Base-by-base conservation (phyloP, 2,113 vertebrate genomes). In the Festucalex cinctus region DNA sequence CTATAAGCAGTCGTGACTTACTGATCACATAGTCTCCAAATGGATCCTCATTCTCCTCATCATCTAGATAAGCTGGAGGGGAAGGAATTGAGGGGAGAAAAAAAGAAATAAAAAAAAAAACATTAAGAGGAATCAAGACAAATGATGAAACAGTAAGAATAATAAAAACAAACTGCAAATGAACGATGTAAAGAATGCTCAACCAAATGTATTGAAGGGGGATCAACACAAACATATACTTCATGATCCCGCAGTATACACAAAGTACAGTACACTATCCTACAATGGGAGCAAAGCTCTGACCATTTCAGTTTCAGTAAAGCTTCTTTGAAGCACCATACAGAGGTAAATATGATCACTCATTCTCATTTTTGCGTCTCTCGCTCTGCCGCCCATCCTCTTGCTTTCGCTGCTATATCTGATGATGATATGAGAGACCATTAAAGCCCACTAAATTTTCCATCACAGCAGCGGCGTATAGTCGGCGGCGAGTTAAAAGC, bases 11-110 rank as follows among this genome's bases (percentile, higher is more conserved):
- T 70, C 6, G 35, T 49, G 72, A 91, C 90, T 91, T 90, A 91
- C 88, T 89, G 87, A 90, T 86, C 71, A 89, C 88, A 85, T 86
- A 87, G 87, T 91, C 85, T 69, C 85, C 86, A 73, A 88, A 91
- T 20, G 85, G 85, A 78, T 90, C 90, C 32, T 82, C 85, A 43
- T 88, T 76, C 61, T 89, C 86, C 26, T 87, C 88, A 64, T 88
- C 86, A 60, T 88, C 85, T 35, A 89, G 78, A 82, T 87, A 91
- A 16, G 70, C 82, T 86, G 75, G 59, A 72, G 65, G 46, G 54
- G 70, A 62, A 41, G 53, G 41, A 48, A 51, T 63, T 63, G n/a
- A 66, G 59, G 43, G 62, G 58, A 54, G 57, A 65, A 63, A 63
- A 24, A n/a, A 24, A 69, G 75, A 80, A 68, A 73, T 75, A 0